phyloP scores from a whole-genome alignment of 2,797 vertebrate genomes.

The Pitangus sulphuratus region DNA sequence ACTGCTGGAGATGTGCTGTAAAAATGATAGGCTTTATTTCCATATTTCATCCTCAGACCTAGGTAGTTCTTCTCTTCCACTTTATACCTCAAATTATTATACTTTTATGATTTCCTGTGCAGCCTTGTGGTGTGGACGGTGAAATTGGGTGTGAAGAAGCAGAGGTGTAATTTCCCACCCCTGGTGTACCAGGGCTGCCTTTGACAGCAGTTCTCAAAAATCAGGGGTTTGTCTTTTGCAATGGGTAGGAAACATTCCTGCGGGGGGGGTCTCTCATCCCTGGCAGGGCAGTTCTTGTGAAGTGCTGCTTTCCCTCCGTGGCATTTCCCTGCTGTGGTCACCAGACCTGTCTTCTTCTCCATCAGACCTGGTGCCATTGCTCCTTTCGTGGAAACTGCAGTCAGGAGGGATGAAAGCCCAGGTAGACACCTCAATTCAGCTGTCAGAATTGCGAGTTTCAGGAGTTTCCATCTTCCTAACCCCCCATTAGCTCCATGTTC shows the following conservation, averaged over 20 bases:
- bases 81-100: neutral
- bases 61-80: neutral
- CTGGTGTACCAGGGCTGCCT: neutral
- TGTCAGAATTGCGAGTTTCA: neutral
- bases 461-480: neutral
- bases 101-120: neutral
- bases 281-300: neutral
- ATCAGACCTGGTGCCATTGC: neutral
- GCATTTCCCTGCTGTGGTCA: rapidly evolving
- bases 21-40: neutral
- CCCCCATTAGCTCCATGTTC: neutral
- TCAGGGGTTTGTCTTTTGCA: neutral
- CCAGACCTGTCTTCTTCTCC: neutral
- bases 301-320: neutral
- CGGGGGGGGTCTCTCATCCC: neutral
- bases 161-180: neutral
- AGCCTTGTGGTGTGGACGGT: neutral
- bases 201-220: neutral
- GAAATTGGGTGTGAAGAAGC: neutral
- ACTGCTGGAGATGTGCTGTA: conserved; percentile 4
- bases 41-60: neutral
- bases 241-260: neutral
- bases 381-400: neutral
- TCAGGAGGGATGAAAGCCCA: neutral
- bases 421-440: no score